Base-by-base conservation (phyloP, 2,888 invertebrate species). In the Melangyna quadrimaculata region DNA sequence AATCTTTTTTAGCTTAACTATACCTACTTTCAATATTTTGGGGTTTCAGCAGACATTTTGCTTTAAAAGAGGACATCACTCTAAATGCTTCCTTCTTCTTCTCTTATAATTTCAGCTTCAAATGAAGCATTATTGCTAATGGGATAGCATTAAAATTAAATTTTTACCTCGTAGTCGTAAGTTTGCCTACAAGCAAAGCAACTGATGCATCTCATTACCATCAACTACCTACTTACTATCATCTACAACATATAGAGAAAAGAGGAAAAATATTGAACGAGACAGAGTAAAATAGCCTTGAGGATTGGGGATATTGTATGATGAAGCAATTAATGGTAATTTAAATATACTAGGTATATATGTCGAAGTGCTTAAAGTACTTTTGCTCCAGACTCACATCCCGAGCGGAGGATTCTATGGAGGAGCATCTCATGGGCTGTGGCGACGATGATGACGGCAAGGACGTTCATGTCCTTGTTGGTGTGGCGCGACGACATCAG, bases 81-180 rank as follows among this genome's bases (percentile, higher is more conserved):
- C 63, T 14, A 27, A 17, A 63, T 10, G 1, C 29, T 1, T 53
- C n/a, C 24, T 24, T 24, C 5, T 2, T 14, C 32, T n/a, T 14
- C 7, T 14, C 7, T 24, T 27, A n/a, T n/a, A 14, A 8, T 40
- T 32, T 17, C 37, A 8, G 48, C 14, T 24, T 59, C 6, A 61
- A 69, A 69, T 72, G 29, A 57, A 57, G 74, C 40, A 79, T 71
- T 27, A 65, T 24, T 48, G 37, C 74, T 84, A 84, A 84, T 84
- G 79, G 79, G 79, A 75, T 37, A 35, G 51, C 71, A 84, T 84
- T 79, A 72, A 79, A 72, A 75, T 71, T 75, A 65, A 83, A 71
- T 79, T 43, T 53, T 70, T 63, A 45, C 51, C 70, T 63, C 24
- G 22, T 32, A 65, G 35, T 63, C 24, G 22, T 32, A 65, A 48